These are phyloP conservation scores for Pocota personata DNA, from an alignment of 2,888 invertebrate genomes.

Conservation along the genomic window DNA sequence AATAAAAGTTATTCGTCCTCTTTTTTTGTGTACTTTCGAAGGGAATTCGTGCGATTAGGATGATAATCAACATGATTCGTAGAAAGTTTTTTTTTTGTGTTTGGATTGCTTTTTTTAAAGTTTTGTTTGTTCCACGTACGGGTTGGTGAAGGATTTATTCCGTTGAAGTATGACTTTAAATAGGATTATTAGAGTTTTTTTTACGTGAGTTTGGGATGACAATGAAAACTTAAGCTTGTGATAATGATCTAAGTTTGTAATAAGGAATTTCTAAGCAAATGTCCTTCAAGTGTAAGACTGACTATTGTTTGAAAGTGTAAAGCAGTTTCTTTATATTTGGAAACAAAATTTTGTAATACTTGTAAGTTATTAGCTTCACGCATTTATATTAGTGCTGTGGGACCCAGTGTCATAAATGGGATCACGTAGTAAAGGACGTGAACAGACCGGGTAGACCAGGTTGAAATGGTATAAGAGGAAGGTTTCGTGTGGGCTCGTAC, in stretches of 20 bases:
- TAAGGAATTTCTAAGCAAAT: not conserved
- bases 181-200: not conserved
- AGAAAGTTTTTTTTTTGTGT: not conserved
- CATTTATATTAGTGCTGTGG: too few species aligned
- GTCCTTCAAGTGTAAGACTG: not conserved
- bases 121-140: not conserved
- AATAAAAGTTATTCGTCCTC: conserved; percentile 56
- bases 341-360: too few species aligned
- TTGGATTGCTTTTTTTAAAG: conserved; percentile 1
- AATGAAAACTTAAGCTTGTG: not conserved
- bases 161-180: conserved; percentile 1
- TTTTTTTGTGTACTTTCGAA: not conserved
- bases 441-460: too few species aligned
- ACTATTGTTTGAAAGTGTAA: not conserved
- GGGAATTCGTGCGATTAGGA: not conserved
- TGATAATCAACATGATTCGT: not conserved
- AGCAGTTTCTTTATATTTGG: too few species aligned
- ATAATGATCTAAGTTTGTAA: not conserved
- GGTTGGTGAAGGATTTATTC: not conserved
- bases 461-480: too few species aligned
- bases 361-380: too few species aligned
- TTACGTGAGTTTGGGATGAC: not conserved
- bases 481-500: too few species aligned
- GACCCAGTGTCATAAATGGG: too few species aligned
- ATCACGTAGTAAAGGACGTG: too few species aligned